Conservation (phyloP, 2,113 vertebrate species). For the Apteryx owenii region DNA sequence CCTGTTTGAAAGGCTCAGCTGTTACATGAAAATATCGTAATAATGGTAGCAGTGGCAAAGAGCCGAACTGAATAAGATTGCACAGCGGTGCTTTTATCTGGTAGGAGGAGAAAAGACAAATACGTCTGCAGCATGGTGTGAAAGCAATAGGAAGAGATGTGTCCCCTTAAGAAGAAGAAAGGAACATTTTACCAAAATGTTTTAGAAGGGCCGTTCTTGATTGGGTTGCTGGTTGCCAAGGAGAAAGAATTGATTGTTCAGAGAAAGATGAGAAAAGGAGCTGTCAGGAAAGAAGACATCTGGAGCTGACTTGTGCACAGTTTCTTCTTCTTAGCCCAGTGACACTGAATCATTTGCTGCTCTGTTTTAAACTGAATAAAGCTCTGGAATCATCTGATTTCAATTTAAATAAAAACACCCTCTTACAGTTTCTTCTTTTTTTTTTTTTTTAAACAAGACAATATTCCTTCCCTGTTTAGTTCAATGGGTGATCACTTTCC, state of each 20-base stretch:
- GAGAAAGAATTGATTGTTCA: conserved; percentile 40
- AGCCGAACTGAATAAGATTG: not conserved
- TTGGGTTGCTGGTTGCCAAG: conserved; percentile 32
- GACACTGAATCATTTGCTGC: conserved; percentile 26
- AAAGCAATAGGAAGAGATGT: not conserved
- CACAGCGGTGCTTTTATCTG: not conserved
- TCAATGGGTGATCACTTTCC: not conserved
- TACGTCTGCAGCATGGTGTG: not conserved
- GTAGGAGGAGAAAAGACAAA: conserved; percentile 21
- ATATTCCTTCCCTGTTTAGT: not conserved
- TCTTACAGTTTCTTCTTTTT: not conserved
- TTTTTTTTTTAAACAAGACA: not conserved
- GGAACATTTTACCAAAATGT: conserved; percentile 37
- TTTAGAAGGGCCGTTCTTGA: conserved; percentile 15
- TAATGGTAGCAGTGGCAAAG: not conserved
- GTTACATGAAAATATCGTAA: not conserved
- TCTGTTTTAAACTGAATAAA: not conserved
- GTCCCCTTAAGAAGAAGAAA: conserved; percentile 22
- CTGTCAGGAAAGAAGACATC: conserved; percentile 36
- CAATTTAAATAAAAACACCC: not conserved
- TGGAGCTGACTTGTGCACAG: conserved; percentile 18
- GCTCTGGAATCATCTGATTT: not conserved
- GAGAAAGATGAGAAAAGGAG: not conserved
- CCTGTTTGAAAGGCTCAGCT: conserved; percentile 49
- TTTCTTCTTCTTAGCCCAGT: not conserved